Evolutionary conservation across 2,797 vertebrate species (phyloP), one percentile per base, ranked within the genome.

Genomic region (Phoeniculus purpureus): DNA sequence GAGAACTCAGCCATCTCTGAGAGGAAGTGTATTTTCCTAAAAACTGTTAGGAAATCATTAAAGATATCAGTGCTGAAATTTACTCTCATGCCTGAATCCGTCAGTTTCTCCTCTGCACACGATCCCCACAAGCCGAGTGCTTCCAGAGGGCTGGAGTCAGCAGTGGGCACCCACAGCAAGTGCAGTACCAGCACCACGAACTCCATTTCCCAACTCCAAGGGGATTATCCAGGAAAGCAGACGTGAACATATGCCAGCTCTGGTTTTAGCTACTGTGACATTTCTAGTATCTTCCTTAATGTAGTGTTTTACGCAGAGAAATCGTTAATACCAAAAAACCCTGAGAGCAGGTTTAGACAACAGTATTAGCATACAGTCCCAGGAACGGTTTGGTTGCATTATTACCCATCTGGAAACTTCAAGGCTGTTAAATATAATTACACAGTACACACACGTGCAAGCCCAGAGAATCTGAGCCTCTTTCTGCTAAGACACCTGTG

Each of bases 241-340:
- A 73, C 43, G 58, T 1, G 18, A 77, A 75, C 34, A 54, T 12
- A 61, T 6, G 56, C 47, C 74, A 85, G 32, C 48, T 93, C 71
- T 40, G 61, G 9, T 48, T 68, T 78, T 10, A 86, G 60, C 51
- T 73, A 45, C 16, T 29, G 54, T 5, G 11, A 25, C 50, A 18
- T 74, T 78, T 60, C 65, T 87, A 58, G 0, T 31, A 62, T 25
- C 76, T 62, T 88, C 54, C 32, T 65, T 78, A 76, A 40, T 25
- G 23, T 54, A 56, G 50, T 6, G 26, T 71, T 92, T 78, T 56
- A 87, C 27, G 56, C 12, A 64, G 64, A 85, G 65, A 83, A 87
- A 81, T 51, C 16, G 18, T n/a, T 79, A 60, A 45, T 12, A 61
- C 7, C 22, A 10, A 67, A 67, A 68, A 52, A 68, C 9, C 9